A percentile compares a stretch with the other conserved stretches of the same genome.
phyloP scores from a whole-genome alignment of 2,797 vertebrate species.

The Peromyscus nudipes region DNA sequence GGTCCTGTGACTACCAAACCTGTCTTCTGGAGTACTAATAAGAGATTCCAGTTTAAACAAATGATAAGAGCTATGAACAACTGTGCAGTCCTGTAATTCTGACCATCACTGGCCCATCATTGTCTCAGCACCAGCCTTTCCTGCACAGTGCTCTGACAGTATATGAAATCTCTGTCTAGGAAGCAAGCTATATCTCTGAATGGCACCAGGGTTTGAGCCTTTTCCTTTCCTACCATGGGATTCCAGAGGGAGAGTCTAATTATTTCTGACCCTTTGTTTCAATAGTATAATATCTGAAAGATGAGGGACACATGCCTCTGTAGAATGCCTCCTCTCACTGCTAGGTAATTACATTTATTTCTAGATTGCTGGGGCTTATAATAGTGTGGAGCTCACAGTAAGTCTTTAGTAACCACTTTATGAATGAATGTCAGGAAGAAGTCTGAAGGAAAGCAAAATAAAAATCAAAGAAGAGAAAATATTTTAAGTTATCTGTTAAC shows the following conservation, averaged over 20 bases:
- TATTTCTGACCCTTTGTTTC: not conserved
- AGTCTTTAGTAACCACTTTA: not conserved
- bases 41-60: not conserved
- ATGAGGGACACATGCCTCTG: too few species aligned
- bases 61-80: not conserved
- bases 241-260: not conserved
- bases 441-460: slow-evolving; percentile 44
- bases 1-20: not conserved
- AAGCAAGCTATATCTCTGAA: not conserved
- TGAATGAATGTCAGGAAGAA: not conserved
- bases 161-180: not conserved
- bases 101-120: not conserved
- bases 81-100: not conserved
- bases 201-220: not conserved
- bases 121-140: too few species aligned
- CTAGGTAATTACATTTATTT: not conserved
- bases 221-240: not conserved
- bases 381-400: not conserved
- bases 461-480: slow-evolving; percentile 10
- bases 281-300: not conserved
- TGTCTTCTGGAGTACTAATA: not conserved
- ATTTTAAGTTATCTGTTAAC: not conserved
- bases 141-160: not conserved
- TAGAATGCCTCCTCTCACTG: not conserved
- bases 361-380: not conserved